Evolutionary conservation across 2,797 vertebrate genomes (phyloP).

Genomic region (Pygocentrus nattereri): DNA sequence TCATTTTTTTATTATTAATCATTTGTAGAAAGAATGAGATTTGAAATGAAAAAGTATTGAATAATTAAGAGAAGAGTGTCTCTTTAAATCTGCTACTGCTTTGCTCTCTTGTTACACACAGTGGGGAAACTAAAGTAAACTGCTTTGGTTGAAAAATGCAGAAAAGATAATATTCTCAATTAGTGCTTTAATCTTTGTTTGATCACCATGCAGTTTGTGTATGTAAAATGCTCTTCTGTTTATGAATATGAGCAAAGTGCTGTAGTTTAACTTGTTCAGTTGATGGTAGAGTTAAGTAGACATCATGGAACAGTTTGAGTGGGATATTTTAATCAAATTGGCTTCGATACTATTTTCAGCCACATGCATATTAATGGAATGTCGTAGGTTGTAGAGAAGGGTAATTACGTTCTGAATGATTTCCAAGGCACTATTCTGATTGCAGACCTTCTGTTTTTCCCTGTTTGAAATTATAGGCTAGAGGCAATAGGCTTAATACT

Average conservation of each 20-base stretch:
- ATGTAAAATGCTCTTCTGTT: not conserved
- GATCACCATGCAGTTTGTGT: slow-evolving; percentile 11
- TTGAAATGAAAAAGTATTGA: slow-evolving; percentile 19
- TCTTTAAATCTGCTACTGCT: too few relatives aligned
- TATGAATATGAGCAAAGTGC: not conserved
- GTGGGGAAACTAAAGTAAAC: too few relatives aligned
- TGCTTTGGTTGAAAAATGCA: not conserved
- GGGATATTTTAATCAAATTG: slow-evolving; percentile 77
- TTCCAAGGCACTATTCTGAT: slow-evolving; percentile 81
- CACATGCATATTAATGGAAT: slow-evolving; percentile 79
- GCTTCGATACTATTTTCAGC: slow-evolving; percentile 77
- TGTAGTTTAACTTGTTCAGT: slow-evolving; percentile 30
- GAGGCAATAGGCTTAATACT: slow-evolving; percentile 55
- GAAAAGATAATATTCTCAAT: slow-evolving; percentile 54
- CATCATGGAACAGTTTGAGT: slow-evolving; percentile 68
- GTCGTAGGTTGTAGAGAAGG: slow-evolving; percentile 76
- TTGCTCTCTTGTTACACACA: too few relatives aligned
- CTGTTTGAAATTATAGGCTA: slow-evolving; percentile 74
- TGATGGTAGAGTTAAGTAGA: slow-evolving; percentile 69
- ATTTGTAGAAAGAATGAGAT: slow-evolving; percentile 41
- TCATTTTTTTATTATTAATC: slow-evolving; percentile 89
- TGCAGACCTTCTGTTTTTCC: slow-evolving; percentile 81
- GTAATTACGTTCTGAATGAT: slow-evolving; percentile 83
- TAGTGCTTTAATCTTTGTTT: slow-evolving; percentile 55
- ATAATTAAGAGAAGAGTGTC: not conserved